These are phyloP conservation scores for Aphodius sticticus DNA, from an alignment of 2,888 invertebrate genomes.

Conservation along the genomic window DNA sequence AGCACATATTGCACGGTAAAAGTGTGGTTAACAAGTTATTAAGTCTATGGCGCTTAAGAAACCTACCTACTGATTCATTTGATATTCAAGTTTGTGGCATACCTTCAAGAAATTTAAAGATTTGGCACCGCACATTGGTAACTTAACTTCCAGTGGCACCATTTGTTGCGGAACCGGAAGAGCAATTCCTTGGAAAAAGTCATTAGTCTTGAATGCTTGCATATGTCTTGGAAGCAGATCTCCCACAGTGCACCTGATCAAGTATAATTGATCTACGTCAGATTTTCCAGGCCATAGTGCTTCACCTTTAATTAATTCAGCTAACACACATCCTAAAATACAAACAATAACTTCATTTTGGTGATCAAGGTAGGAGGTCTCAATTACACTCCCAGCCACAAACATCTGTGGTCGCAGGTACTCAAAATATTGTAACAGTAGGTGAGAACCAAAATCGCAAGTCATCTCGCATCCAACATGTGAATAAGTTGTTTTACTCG, in stretches of 20 bases:
- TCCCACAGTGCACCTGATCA: conserved; percentile 93
- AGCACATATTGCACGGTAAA: too few species aligned
- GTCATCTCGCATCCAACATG: too few species aligned
- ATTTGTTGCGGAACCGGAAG: conserved; percentile 90
- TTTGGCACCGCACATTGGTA: conserved; percentile 77
- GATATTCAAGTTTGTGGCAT: conserved; percentile 32
- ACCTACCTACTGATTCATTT: background rate
- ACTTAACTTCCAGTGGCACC: conserved; percentile 85
- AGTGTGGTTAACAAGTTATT: too few species aligned
- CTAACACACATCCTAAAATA: conserved; percentile 80
- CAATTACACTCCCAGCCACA: too few species aligned
- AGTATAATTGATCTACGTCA: conserved; percentile 96
- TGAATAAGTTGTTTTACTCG: too few species aligned
- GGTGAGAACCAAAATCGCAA: too few species aligned
- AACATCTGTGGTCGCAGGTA: too few species aligned
- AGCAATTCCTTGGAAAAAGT: conserved; percentile 88
- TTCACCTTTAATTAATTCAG: conserved; percentile 87
- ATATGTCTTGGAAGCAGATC: conserved; percentile 93
- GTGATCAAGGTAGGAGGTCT: too few species aligned
- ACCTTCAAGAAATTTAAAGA: conserved; percentile 89
- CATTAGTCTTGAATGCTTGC: conserved; percentile 95
- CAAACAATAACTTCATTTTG: background rate
- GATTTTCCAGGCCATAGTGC: conserved; percentile 99
- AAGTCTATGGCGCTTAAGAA: too few species aligned
- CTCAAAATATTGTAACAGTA: too few species aligned